Evolutionary conservation across 2,113 vertebrate genomes (phyloP), one percentile per base, ranked within the genome.

Genomic region (Peromyscus californicus): DNA sequence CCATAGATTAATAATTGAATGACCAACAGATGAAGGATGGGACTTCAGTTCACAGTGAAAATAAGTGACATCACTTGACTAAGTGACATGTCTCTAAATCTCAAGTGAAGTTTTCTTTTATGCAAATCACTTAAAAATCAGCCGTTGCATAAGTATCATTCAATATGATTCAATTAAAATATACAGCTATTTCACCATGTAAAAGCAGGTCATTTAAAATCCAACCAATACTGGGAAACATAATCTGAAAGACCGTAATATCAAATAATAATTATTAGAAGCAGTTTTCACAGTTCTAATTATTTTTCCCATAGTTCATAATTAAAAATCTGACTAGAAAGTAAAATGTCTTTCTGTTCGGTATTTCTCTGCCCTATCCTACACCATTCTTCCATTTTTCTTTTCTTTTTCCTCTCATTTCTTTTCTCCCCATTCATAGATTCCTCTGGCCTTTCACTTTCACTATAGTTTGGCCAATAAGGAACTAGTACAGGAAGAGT

Each of bases 1-100:
- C 67, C 7, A 31, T 36, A 93, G 48, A 95, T 92, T 86, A 87
- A 93, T 94, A 83, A 95, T 61, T 33, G 63, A 39, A 89, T 17
- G 39, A 13, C 42, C 69, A 74, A 63, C 82, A 93, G 54, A 1
- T 75, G 15, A 87, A 95, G 7, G 13, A 72, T 93, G 1, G 19
- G n/a, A 59, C 16, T 45, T 74, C 61, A 91, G 7, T 63, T 67
- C 17, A 21, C 16, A 91, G 39, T 21, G 90, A 96, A 29, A 95
- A 24, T 59, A 59, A 42, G 16, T 54, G 33, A 7, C 33, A 78
- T 79, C 76, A 69, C 70, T 94, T 39, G 36, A 90, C 16, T 29
- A 87, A 63, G 31, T 69, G 24, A 45, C 16, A 54, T 24, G 57
- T 15, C 12, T 15, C 48, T 79, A 69, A 78, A 42, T 70, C 8